phyloP scores from a whole-genome alignment of 2,797 vertebrate genomes.

The Danio albolineatus region DNA sequence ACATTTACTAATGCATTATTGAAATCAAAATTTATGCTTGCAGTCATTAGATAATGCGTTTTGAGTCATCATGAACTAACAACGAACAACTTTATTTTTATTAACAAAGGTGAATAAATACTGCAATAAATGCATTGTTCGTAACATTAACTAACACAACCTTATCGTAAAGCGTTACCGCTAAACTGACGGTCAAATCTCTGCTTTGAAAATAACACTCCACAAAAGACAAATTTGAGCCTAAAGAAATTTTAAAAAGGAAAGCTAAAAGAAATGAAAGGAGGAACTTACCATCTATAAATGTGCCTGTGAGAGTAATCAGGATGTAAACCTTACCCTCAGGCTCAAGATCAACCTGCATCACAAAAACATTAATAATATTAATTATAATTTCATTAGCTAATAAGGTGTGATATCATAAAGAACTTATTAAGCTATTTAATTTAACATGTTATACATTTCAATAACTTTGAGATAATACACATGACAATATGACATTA shows the following conservation, averaged over 20 bases:
- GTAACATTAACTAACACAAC: too few relatives aligned
- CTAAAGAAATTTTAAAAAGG: background rate
- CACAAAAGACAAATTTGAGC: background rate
- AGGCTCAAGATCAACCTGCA: slow-evolving; percentile 95
- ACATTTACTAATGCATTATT: too few relatives aligned
- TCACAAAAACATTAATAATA: too few relatives aligned
- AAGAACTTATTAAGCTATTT: background rate
- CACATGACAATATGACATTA: background rate
- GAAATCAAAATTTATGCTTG: too few relatives aligned
- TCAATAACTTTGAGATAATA: background rate
- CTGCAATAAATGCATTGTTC: too few relatives aligned
- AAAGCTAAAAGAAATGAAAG: background rate
- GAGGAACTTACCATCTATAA: slow-evolving; percentile 86
- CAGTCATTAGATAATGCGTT: too few relatives aligned
- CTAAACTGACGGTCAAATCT: background rate
- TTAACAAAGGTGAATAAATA: too few relatives aligned
- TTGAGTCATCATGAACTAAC: too few relatives aligned
- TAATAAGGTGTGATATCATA: too few relatives aligned
- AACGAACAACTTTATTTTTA: too few relatives aligned
- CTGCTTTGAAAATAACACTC: background rate
- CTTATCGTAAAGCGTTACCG: background rate
- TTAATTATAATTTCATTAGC: too few relatives aligned
- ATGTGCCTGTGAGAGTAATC: slow-evolving; percentile 89
- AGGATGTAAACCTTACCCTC: slow-evolving; percentile 93
- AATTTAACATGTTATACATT: background rate